Percentiles rank a stretch among this genome's conserved stretches.
Conservation (phyloP, 1,140 invertebrate species). For the Diploscapter pachys region DNA sequence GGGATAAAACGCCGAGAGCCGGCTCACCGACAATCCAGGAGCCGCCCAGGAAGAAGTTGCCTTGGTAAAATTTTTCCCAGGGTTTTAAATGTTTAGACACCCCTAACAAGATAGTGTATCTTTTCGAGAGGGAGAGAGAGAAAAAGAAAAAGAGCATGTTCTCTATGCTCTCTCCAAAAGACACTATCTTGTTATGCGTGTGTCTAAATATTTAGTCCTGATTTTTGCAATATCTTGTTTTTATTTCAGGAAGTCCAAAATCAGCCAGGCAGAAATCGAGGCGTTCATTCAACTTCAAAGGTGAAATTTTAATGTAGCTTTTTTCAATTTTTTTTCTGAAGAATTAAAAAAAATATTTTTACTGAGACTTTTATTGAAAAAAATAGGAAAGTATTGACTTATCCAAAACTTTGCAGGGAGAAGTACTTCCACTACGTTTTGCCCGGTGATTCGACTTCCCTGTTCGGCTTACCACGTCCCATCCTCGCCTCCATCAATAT, state of each 20-base stretch:
- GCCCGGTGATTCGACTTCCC: conserved; percentile 44
- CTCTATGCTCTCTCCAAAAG: no score
- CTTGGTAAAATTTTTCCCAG: conserved; percentile 25
- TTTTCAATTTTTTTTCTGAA: no score
- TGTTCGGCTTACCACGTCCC: conserved; percentile 51
- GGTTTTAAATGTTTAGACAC: no score
- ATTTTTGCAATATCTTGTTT: no score
- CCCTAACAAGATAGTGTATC: no score
- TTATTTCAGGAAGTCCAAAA: conserved; percentile 40
- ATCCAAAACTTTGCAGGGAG: conserved; percentile 22
- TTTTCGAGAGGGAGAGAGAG: no score
- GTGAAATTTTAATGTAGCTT: no score
- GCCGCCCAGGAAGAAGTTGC: conserved; percentile 30
- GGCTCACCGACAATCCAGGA: conserved; percentile 32
- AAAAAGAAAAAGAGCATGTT: no score
- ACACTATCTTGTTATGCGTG: no score
- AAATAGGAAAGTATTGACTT: neutral
- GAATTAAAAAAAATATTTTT: no score
- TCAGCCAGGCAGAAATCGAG: conserved; percentile 46
- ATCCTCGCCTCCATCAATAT: conserved; percentile 44
- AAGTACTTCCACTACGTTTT: conserved; percentile 51
- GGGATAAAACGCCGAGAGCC: conserved; percentile 54
- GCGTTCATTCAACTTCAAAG: conserved; percentile 41
- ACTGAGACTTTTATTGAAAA: no score
- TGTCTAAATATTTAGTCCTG: no score